Evolutionary conservation across 1,140 invertebrate genomes (phyloP).

Genomic region (Coenobita brevimanus): DNA sequence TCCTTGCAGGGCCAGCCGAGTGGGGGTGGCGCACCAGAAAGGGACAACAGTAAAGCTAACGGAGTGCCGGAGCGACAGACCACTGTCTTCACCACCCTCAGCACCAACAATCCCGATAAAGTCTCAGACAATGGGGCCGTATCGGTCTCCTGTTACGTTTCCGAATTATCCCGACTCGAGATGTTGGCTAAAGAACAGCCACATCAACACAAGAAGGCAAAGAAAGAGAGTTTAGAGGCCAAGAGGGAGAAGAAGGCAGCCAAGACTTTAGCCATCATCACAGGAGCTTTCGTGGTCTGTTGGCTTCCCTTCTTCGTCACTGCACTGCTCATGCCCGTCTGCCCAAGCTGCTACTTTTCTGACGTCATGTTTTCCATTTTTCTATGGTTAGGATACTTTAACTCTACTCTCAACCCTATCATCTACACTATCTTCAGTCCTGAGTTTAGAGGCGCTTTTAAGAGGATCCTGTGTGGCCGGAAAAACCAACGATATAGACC

Average conservation of each 20-base stretch:
- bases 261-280: conserved; percentile 93
- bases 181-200: conserved; percentile 72
- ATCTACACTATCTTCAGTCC: conserved; percentile 93
- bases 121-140: conserved; percentile 77
- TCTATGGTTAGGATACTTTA: conserved; percentile 92
- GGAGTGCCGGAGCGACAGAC: conserved; percentile 66
- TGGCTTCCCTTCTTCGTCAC: conserved; percentile 96
- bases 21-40: neutral
- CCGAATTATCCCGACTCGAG: conserved; percentile 71
- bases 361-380: conserved; percentile 86
- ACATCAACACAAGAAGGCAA: conserved; percentile 71
- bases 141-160: conserved; percentile 74
- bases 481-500: conserved; percentile 63
- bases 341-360: conserved; percentile 83
- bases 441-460: conserved; percentile 90
- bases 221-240: conserved; percentile 85
- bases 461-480: conserved; percentile 84
- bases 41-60: conserved; percentile 24
- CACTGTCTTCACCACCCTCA: conserved; percentile 69
- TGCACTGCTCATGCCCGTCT: conserved; percentile 89
- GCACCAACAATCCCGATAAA: conserved; percentile 61
- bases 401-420: conserved; percentile 92
- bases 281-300: conserved; percentile 92
- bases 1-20: too few species aligned
- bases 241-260: conserved; percentile 92